A percentile compares a stretch with the other conserved stretches of the same genome.
Evolutionary conservation across 2,797 vertebrate species (phyloP).

Genomic region (Lateolabrax maculatus): DNA sequence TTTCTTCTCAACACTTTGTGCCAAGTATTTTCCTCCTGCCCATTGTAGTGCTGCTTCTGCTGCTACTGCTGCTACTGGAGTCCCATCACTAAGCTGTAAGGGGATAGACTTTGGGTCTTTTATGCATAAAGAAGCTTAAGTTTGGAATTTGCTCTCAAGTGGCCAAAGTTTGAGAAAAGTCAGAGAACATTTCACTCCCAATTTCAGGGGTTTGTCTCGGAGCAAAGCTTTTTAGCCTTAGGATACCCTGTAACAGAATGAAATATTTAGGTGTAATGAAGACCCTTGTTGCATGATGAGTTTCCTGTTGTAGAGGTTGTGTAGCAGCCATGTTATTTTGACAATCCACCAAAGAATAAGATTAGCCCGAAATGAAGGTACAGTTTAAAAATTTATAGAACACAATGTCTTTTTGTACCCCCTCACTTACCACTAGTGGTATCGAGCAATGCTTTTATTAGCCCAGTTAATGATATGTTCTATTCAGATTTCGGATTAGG

Average conservation of each 20-base stretch:
- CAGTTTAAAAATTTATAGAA: not conserved
- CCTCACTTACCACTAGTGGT: not conserved
- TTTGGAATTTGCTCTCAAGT: slow-evolving; percentile 72
- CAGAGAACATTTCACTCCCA: slow-evolving; percentile 68
- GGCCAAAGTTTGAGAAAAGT: slow-evolving; percentile 71
- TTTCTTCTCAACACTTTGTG: slow-evolving; percentile 40
- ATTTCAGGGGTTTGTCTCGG: slow-evolving; percentile 63
- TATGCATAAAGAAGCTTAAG: slow-evolving; percentile 77
- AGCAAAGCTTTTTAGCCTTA: slow-evolving; percentile 55
- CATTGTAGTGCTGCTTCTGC: slow-evolving; percentile 42
- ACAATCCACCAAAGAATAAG: not conserved
- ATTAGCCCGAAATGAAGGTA: not conserved
- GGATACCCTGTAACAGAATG: slow-evolving; percentile 36
- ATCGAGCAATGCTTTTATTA: not conserved
- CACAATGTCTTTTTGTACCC: too few relatives aligned
- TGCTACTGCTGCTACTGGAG: slow-evolving; percentile 43
- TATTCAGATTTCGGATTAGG: not conserved
- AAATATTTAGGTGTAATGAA: slow-evolving; percentile 53
- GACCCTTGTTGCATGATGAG: slow-evolving; percentile 20
- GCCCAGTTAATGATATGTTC: not conserved
- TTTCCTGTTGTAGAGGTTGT: slow-evolving; percentile 3
- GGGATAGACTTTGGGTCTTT: slow-evolving; percentile 74
- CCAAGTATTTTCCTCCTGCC: slow-evolving; percentile 40
- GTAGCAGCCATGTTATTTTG: slow-evolving; percentile 4
- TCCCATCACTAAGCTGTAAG: slow-evolving; percentile 68